Evolutionary conservation across 2,113 vertebrate genomes (phyloP).

Genomic region (Chitala chitala): DNA sequence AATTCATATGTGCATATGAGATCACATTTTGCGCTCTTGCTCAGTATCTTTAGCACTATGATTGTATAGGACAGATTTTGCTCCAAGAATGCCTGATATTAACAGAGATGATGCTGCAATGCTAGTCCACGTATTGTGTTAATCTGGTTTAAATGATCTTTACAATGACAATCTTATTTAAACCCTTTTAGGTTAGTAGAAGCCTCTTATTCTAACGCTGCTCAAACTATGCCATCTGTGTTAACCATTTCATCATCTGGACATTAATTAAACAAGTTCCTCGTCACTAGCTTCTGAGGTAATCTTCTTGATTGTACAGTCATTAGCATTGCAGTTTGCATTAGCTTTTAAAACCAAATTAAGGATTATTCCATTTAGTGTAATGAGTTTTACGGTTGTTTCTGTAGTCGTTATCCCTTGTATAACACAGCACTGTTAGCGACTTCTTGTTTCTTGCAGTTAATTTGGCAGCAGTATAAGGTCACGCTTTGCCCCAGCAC

Average conservation of each 20-base stretch:
- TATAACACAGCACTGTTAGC: no score
- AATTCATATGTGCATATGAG: not conserved
- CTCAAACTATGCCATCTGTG: no score
- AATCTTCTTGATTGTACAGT: constrained; percentile 5
- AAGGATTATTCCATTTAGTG: not conserved
- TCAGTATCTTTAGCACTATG: not conserved
- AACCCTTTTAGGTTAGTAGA: no score
- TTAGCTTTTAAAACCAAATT: not conserved
- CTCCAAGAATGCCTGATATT: no score
- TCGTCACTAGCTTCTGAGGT: not conserved
- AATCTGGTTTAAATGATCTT: no score
- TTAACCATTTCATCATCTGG: not conserved
- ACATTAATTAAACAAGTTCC: constrained; percentile 16
- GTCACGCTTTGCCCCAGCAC: no score
- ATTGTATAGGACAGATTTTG: no score
- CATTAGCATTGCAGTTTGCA: not conserved
- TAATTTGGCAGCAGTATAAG: not conserved
- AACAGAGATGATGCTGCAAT: no score
- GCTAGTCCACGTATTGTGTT: no score
- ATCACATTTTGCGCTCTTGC: not conserved
- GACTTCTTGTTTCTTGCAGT: not conserved
- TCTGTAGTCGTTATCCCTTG: no score
- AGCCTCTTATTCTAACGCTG: no score
- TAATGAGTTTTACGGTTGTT: not conserved
- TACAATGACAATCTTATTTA: no score